Conservation (phyloP, 1,140 invertebrate genomes). For the Hirudo medicinalis region DNA sequence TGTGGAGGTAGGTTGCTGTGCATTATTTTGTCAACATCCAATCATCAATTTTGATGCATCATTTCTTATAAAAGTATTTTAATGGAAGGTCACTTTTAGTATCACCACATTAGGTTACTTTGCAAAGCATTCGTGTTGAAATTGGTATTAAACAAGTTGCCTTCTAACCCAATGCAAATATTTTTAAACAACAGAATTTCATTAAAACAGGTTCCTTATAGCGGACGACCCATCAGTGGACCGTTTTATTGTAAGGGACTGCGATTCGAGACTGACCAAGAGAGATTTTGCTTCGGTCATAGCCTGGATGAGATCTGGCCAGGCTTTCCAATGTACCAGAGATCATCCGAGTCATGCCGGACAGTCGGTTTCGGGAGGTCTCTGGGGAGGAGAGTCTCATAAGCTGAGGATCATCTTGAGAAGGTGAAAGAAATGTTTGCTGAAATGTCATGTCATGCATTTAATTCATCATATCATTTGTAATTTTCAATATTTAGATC, state of each 20-base stretch:
- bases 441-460: too few species aligned
- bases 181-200: too few species aligned
- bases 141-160: too few species aligned
- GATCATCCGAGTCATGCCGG: conserved; percentile 23
- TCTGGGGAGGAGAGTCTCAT: conserved; percentile 21
- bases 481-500: too few species aligned
- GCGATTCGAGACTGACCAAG: conserved; percentile 21
- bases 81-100: too few species aligned
- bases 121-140: too few species aligned
- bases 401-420: conserved; percentile 19
- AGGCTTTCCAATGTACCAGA: conserved; percentile 23
- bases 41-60: too few species aligned
- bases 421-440: neutral
- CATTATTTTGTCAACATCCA: too few species aligned
- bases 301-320: conserved; percentile 21
- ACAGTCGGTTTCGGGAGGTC: conserved; percentile 22
- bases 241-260: conserved; percentile 22
- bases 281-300: conserved; percentile 17
- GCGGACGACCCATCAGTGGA: conserved; percentile 23
- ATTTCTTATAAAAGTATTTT: too few species aligned
- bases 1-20: conserved; percentile 16
- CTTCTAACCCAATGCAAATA: too few species aligned
- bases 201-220: conserved; percentile 17
- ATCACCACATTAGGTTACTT: too few species aligned
- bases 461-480: too few species aligned